Evolutionary conservation across 2,113 vertebrate species (phyloP).

Genomic region (Perca flavescens): DNA sequence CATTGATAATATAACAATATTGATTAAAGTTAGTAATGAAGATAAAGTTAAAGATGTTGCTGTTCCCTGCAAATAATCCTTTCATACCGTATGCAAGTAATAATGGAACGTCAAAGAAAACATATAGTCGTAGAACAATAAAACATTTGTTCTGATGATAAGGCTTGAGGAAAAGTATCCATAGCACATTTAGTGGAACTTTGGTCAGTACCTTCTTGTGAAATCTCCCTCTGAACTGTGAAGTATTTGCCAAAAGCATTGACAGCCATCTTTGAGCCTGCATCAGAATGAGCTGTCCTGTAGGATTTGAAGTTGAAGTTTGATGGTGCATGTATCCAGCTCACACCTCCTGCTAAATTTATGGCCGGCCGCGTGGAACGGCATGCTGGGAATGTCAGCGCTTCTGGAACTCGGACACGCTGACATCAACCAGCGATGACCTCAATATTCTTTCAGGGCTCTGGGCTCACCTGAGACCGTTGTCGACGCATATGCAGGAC

Average conservation of each 20-base stretch:
- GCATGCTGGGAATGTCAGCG: constrained; percentile 21
- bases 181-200: neutral
- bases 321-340: neutral
- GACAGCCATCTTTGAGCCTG: neutral
- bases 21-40: too few relatives aligned
- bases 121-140: neutral
- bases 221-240: too few relatives aligned
- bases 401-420: neutral
- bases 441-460: neutral
- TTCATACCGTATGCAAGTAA: neutral
- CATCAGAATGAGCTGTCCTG: neutral
- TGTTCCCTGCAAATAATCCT: too few relatives aligned
- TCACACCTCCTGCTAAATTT: neutral
- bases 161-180: neutral
- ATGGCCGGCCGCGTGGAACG: neutral
- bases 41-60: too few relatives aligned
- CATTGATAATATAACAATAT: too few relatives aligned
- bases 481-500: too few relatives aligned
- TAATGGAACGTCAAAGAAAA: neutral
- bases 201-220: too few relatives aligned
- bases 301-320: constrained; percentile 21
- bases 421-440: neutral
- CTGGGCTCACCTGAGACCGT: too few relatives aligned
- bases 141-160: neutral
- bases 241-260: too few relatives aligned